Base-by-base conservation (phyloP, 2,888 invertebrate genomes). In the Flexamia atlantica region DNA sequence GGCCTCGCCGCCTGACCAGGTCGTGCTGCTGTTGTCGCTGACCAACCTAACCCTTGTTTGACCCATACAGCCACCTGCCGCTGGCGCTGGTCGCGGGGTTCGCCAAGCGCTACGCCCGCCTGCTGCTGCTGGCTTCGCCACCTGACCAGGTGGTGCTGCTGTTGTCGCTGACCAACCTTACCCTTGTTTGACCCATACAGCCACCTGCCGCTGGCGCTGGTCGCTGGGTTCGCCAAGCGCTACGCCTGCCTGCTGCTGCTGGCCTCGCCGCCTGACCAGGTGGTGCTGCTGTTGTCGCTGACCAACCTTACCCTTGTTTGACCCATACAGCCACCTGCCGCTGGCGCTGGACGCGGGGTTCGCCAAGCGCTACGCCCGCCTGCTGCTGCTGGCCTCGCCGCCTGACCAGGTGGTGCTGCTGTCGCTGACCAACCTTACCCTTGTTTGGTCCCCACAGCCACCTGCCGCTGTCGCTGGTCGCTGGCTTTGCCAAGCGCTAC, bases 81-180 rank as follows among this genome's bases (percentile, higher is more conserved):
- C 97, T 97, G 88, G 94, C 95, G 87, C 90, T 99, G 87, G 97
- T 98, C 9, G 98, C 98, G 0, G 97, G 98, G 1, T 99, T 99
- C 90, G 95, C 95, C 0, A 99, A 99, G 91, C 94, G 97, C 57
- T 90, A 98, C 86, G 94, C 97, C 0, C 93, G 98, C 4, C 91
- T 99, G 85, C 94, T 96, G 23, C 91, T 99, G 83, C 92, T 95
- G 30, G 97, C 98, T 4, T 95, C 97, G 2, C 94, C 97, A 0
- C 95, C 95, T 85, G 96, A 97, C 89, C 93, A 95, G 70, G 91
- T 93, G 7, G 93, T 95, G 17, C 93, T 98, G 86, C 92, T 97
- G 88, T 93, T 95, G 87, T 95, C 99, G 87, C 94, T 99, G 74
- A 94, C 95, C 82, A 98, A 98, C 91, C 91, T 99, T 99, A 99